phyloP scores from a whole-genome alignment of 2,113 vertebrate genomes.

The Phainopepla nitens region DNA sequence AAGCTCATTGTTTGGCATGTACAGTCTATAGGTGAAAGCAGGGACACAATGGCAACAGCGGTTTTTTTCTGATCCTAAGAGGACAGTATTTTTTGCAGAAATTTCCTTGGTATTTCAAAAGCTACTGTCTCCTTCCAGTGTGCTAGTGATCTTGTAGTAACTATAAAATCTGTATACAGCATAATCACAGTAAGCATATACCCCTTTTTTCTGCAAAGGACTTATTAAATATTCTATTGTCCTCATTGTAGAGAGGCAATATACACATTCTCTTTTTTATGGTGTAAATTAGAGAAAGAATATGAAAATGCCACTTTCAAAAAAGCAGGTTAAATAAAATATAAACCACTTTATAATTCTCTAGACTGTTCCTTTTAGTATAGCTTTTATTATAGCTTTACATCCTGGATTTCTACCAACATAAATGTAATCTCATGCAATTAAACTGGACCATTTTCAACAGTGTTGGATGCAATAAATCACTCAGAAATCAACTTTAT shows the following conservation, averaged over 20 bases:
- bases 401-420: not conserved
- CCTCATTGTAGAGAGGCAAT: not conserved
- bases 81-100: not conserved
- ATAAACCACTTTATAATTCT: not conserved
- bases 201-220: not conserved
- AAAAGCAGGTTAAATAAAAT: not conserved
- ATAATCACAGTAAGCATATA: not conserved
- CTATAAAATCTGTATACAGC: not conserved
- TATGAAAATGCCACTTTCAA: not conserved
- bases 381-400: not conserved
- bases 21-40: not conserved
- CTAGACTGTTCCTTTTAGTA: not conserved
- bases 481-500: not conserved
- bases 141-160: not conserved
- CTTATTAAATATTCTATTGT: not conserved
- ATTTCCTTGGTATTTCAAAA: not conserved
- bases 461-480: not conserved
- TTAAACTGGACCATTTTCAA: not conserved
- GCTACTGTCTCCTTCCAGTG: not conserved
- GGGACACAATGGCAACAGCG: not conserved
- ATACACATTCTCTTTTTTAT: not conserved
- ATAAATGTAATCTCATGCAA: not conserved
- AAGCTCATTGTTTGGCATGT: not conserved
- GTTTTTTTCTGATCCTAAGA: not conserved
- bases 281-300: not conserved